Evolutionary conservation across 2,113 vertebrate species (phyloP), one percentile per base, ranked within the genome.

Genomic region (Dipodomys spectabilis): DNA sequence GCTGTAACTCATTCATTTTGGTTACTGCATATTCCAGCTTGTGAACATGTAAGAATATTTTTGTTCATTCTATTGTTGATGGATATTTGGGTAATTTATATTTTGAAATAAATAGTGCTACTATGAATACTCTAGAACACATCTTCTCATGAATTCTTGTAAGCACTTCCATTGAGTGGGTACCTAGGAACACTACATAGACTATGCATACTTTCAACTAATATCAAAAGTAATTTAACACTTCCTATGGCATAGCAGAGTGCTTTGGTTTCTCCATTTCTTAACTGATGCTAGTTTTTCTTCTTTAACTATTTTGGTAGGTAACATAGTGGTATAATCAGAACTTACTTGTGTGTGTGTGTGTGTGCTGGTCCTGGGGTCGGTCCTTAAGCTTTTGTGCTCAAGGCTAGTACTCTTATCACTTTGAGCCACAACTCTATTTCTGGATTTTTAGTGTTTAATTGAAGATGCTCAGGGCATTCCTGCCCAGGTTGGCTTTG

Each of bases 291-390:
- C 28, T 85, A 35, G 77, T 78, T 84, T 45, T 83, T 53, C 60
- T 77, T 91, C 84, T 60, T 82, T 75, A 75, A 88, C 20, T 82
- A 60, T 81, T 82, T 88, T 93, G 39, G 25, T 80, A 67, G 25
- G 8, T 73, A 25, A n/a, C 49, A 7, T 44, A 69, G 65, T 68
- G 39, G 82, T 60, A 13, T 80, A 60, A 30, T 86, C 9, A 49
- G 49, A 49, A 49, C 12, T 49, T 49, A 49, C 49, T 11, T 49
- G 49, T 49, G 49, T 49, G 49, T 49, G 49, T 49, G 49, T 12
- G 12, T 12, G 49, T 49, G 49, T 49, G 8, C 49, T 39, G 39
- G 49, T 49, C 49, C 9, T 49, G 49, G 49, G 9, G 49, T 49
- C 12, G 8, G 49, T 49, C 49, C 49, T 49, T 49, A 12, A 49